A percentile compares a stretch with the other conserved stretches of the same genome.
phyloP scores from a whole-genome alignment of 2,113 vertebrate species.

The Myocastor coypus region DNA sequence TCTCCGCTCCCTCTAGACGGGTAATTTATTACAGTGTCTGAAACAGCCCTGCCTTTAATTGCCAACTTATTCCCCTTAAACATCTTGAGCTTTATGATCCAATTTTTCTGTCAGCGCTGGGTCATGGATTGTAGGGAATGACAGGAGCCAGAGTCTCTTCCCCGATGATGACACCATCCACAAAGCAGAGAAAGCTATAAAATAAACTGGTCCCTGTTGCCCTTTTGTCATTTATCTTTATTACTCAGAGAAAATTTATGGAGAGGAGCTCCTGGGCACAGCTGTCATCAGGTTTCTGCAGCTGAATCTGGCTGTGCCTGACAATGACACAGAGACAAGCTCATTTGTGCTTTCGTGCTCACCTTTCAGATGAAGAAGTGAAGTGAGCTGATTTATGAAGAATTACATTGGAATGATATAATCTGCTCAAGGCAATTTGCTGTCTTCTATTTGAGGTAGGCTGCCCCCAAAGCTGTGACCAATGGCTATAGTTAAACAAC shows the following conservation, averaged over 20 bases:
- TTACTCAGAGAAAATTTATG: slow-evolving; percentile 45
- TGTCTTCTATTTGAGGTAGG: slow-evolving; percentile 62
- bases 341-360: slow-evolving; percentile 57
- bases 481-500: not conserved
- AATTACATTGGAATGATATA: slow-evolving; percentile 30
- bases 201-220: slow-evolving; percentile 28
- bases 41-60: slow-evolving; percentile 8
- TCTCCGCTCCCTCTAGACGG: slow-evolving; percentile 36
- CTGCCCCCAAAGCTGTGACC: slow-evolving; percentile 56
- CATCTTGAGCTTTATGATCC: slow-evolving; percentile 54
- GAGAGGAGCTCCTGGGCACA: slow-evolving; percentile 15
- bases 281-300: not conserved
- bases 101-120: not conserved
- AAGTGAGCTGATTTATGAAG: slow-evolving; percentile 16
- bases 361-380: slow-evolving; percentile 51
- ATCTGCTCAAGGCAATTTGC: slow-evolving; percentile 37
- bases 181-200: not conserved
- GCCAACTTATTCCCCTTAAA: not conserved
- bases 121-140: slow-evolving; percentile 3
- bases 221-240: slow-evolving; percentile 70
- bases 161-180: slow-evolving; percentile 7
- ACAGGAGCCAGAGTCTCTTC: not conserved
- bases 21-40: slow-evolving; percentile 48
- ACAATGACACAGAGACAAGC: slow-evolving; percentile 41
- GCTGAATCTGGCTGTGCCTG: slow-evolving; percentile 45